Evolutionary conservation across 2,888 invertebrate species (phyloP).

Genomic region (Dysmachus trigonus): DNA sequence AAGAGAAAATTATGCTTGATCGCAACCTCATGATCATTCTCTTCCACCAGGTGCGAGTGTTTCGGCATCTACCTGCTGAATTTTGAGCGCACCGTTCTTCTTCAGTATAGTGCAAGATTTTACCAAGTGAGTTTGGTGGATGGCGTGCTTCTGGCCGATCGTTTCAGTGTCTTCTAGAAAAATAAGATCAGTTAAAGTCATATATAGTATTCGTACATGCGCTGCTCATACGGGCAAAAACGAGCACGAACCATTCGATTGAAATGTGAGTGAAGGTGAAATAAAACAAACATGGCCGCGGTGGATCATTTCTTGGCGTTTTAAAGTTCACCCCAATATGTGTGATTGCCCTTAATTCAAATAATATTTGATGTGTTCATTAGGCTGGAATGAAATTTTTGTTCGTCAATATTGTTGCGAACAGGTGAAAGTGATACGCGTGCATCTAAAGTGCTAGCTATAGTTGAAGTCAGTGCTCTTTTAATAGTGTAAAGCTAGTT

Average conservation of each 20-base stretch:
- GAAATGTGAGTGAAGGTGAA: conserved; percentile 37
- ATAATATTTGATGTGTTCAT: conserved; percentile 37
- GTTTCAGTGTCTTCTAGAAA: not conserved
- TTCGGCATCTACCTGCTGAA: not conserved
- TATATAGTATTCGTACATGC: not conserved
- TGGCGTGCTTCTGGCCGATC: not conserved
- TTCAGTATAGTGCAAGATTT: conserved; percentile 20
- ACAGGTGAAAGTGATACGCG: conserved; percentile 24
- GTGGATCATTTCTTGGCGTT: conserved; percentile 13
- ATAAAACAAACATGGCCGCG: conserved; percentile 38
- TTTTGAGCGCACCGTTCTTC: not conserved
- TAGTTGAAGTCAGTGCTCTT: not conserved
- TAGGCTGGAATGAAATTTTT: conserved; percentile 24
- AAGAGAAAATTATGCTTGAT: not conserved
- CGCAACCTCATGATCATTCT: not conserved
- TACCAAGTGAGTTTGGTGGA: not conserved
- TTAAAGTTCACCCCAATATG: conserved; percentile 11
- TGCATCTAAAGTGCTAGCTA: not conserved
- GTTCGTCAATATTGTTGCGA: not conserved
- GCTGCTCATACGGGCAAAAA: not conserved
- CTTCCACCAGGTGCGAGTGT: not conserved
- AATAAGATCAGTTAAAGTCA: conserved; percentile 13
- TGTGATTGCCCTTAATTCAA: not conserved
- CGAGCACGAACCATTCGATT: conserved; percentile 21
- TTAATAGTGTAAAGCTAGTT: not conserved